Evolutionary conservation across 2,113 vertebrate genomes (phyloP).

Genomic region (Pelecanoides urinatrix): DNA sequence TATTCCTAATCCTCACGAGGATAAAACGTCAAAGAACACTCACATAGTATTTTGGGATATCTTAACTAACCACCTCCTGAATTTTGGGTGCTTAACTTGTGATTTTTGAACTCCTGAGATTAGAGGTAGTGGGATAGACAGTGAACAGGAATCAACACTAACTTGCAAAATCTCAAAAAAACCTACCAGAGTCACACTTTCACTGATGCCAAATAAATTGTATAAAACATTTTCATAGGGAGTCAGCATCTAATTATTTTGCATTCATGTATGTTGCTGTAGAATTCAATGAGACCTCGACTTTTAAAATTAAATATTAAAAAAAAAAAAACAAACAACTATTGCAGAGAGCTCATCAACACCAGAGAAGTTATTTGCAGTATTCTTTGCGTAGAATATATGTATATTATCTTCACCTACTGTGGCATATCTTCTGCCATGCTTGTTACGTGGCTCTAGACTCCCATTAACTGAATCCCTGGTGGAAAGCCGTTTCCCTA

Average conservation of each 20-base stretch:
- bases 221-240: not conserved
- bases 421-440: slow-evolving; percentile 65
- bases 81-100: not conserved
- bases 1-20: not conserved
- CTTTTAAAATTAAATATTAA: slow-evolving; percentile 30
- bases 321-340: not conserved
- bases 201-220: not conserved
- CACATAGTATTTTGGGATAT: not conserved
- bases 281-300: slow-evolving; percentile 3
- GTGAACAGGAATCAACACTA: not conserved
- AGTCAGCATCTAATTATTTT: not conserved
- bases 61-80: not conserved
- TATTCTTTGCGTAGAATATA: slow-evolving; percentile 54
- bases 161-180: not conserved
- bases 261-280: not conserved
- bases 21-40: not conserved
- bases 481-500: slow-evolving; percentile 78
- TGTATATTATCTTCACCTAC: slow-evolving; percentile 72
- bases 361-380: slow-evolving; percentile 53
- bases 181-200: not conserved
- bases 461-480: slow-evolving; percentile 83
- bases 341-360: slow-evolving; percentile 40
- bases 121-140: not conserved
- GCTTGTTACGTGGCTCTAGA: slow-evolving; percentile 77
- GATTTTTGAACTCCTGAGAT: not conserved